Evolutionary conservation across 2,113 vertebrate species (phyloP), one percentile per base, ranked within the genome.

Genomic region (Cynopterus brachyotis): DNA sequence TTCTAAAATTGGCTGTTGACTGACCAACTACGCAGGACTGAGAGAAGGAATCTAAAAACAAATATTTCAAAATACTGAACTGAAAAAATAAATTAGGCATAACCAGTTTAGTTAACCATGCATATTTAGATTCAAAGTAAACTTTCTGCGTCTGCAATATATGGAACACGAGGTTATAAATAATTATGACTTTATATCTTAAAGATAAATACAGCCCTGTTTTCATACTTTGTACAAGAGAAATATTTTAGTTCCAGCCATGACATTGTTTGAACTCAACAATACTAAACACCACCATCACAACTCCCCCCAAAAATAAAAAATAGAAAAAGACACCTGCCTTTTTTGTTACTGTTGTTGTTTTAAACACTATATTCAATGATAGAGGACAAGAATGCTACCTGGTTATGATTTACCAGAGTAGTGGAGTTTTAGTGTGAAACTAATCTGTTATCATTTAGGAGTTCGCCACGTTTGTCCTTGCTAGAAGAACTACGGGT

Each of bases 1-100:
- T 93, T 94, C 94, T 94, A 94, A 97, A 97, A 96, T 92, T 96
- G 92, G 96, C 45, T 81, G 78, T 62, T 80, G 75, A 96, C 37
- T 85, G 78, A 91, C 37, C 81, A 72, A 70, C 7, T 76, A 66
- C 11, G 50, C 53, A 3, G 3, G 89, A 83, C 45, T 28, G 11
- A 72, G 19, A 81, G 57, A 75, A 79, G 60, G 66, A 53, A 35
- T 83, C 80, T 86, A 95, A 76, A 72, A 97, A 81, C 9, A 70
- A 80, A 82, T 42, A 11, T 2, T 95, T 90, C 50, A 55, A 73
- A 92, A 97, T 53, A 76, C 35, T 20, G 32, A 80, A 45, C 45
- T 55, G 20, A 82, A 81, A 81, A 87, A 95, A 89, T 64, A 94
- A 91, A 96, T 59, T 24, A 95, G 67, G 42, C 73, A 45, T 57